These are phyloP conservation scores for Epicampocera succincta DNA, from an alignment of 2,888 invertebrate species.

Conservation along the genomic window DNA sequence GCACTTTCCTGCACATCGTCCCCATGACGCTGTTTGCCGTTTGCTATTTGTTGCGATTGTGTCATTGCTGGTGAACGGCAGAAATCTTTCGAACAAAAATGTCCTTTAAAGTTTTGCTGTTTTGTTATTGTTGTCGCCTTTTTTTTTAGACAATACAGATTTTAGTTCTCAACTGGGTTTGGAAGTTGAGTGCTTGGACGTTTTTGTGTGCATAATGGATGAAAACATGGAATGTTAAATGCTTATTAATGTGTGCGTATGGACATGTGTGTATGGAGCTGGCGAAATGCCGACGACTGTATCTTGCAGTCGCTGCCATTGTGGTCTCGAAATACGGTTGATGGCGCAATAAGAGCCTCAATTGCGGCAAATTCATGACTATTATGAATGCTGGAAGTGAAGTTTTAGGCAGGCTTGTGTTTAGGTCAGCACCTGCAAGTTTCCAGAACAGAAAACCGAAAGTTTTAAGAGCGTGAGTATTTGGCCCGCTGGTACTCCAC, in stretches of 20 bases:
- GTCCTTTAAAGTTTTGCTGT: conserved; percentile 34
- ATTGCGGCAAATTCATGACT: conserved; percentile 79
- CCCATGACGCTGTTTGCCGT: conserved; percentile 33
- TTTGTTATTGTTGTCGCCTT: no score
- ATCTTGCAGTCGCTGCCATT: conserved; percentile 37
- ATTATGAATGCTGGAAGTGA: conserved; percentile 52
- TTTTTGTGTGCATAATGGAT: conserved; percentile 40
- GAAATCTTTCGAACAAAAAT: conserved; percentile 40
- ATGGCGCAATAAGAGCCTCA: conserved; percentile 81
- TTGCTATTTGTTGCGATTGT: conserved; percentile 41
- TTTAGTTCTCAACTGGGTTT: conserved; percentile 19
- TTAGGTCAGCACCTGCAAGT: no score
- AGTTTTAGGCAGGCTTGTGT: no score
- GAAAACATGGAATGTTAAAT: conserved; percentile 47
- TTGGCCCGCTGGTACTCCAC: no score
- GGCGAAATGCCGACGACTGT: conserved; percentile 43
- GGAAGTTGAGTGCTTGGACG: conserved; percentile 22
- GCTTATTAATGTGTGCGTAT: conserved; percentile 31
- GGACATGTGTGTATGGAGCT: conserved; percentile 5
- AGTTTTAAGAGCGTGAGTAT: no score
- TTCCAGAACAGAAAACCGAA: no score
- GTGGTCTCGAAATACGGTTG: conserved; percentile 71
- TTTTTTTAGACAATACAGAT: neutral
- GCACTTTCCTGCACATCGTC: conserved; percentile 15
- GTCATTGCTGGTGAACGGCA: conserved; percentile 35